Conservation (phyloP, 2,113 vertebrate species). For the Thunnus thynnus region DNA sequence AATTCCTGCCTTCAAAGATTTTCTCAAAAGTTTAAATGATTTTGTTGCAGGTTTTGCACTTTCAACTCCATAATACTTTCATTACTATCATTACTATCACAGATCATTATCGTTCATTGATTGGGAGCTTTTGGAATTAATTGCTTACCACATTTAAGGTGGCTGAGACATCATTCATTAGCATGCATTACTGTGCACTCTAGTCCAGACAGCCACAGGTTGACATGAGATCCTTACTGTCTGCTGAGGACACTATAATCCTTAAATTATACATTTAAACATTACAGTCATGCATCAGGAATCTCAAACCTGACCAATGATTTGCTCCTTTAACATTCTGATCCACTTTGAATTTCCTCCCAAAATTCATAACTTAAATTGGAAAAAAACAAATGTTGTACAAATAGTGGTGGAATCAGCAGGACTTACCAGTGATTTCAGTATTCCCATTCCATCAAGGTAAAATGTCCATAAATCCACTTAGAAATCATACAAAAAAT, state of each 20-base stretch:
- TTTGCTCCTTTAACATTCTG: no score
- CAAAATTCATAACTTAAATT: no score
- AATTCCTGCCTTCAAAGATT: constrained; percentile 5
- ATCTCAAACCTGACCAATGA: background rate
- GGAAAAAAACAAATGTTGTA: no score
- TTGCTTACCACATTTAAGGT: constrained; percentile 2
- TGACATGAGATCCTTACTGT: background rate
- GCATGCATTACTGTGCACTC: background rate
- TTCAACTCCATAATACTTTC: constrained; percentile 1
- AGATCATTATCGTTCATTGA: background rate
- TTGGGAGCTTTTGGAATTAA: background rate
- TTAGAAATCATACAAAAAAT: background rate
- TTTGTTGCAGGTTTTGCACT: background rate
- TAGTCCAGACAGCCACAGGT: constrained; percentile 2
- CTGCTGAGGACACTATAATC: background rate
- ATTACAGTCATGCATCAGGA: background rate
- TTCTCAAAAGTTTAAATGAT: constrained; percentile 14
- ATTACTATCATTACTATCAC: constrained; percentile 6
- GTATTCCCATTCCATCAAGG: background rate
- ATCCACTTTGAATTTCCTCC: background rate
- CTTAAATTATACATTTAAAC: background rate
- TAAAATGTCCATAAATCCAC: background rate
- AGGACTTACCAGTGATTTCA: background rate
- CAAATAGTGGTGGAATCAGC: background rate
- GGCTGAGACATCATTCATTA: constrained; percentile 2